Base-by-base conservation (phyloP, 2,797 vertebrate species). In the Phrynocephalus forsythii region DNA sequence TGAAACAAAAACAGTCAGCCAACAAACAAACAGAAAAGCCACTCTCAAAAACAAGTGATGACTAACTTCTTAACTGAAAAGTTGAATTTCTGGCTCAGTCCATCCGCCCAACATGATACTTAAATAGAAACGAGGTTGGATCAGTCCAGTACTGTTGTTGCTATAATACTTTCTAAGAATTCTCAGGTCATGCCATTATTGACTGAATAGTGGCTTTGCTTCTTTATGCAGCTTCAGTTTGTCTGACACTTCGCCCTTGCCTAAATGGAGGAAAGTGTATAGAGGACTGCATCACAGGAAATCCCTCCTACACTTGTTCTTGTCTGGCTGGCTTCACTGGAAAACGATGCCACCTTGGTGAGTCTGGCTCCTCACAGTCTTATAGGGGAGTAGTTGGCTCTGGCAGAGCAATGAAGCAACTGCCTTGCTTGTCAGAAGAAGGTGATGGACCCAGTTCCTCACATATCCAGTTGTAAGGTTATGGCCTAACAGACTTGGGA, bases 231-330 rank as follows among this genome's bases (percentile, higher is more conserved):
- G 98, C 97, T 10, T 99, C 97, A 0, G 98, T 99, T 89, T 99
- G 99, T 93, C 97, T 97, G 82, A 97, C 97, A 6, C 96, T 99
- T 94, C 97, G 98, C n/a, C 99, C 99, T 0, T 99, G 99, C 94
- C 96, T 98, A 92, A 98, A 99, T 0, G 98, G 98, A 24, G 99
- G 98, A 63, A 98, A 97, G 88, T 99, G 99, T 95, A 99, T 99
- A 0, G 98, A 99, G 5, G 99, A 99, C 97, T 99, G 99, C 56
- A 97, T 99, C 91, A 98, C 98, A 0, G 99, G 98, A 81, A 98
- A 98, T 92, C 99, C 98, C 88, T 99, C 99, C 86, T 99, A 98
- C 86, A 98, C 98, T 83, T 99, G 99, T 95, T 99, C 99, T 91
- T 99, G 99, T 95, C 97, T 98, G 89, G 97, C 98, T 0, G 99